phyloP scores from a whole-genome alignment of 2,113 vertebrate species.

The Acanthisitta chloris region DNA sequence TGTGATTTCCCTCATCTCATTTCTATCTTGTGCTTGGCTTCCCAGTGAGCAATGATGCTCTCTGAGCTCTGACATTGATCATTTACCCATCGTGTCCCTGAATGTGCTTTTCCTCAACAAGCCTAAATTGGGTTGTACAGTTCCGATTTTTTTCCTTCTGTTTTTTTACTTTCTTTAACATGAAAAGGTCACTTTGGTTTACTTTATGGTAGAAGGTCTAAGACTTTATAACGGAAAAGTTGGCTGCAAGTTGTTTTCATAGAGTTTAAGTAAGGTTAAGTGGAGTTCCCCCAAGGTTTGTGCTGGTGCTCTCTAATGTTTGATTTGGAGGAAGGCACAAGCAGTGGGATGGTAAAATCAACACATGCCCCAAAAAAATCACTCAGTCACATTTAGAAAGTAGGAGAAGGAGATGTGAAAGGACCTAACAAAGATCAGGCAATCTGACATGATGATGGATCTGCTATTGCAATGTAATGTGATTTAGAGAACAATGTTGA shows the following conservation, averaged over 20 bases:
- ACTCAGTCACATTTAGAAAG: background rate
- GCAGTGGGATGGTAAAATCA: slow-evolving; percentile 15
- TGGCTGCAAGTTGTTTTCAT: slow-evolving; percentile 7
- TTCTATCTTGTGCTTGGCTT: background rate
- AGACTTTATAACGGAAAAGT: background rate
- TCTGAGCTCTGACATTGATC: background rate
- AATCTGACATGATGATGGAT: background rate
- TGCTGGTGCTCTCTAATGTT: background rate
- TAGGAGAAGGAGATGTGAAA: background rate
- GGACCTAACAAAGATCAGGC: background rate
- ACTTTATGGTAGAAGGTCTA: background rate
- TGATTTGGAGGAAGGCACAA: background rate
- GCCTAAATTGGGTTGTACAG: background rate
- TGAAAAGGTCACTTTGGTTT: background rate
- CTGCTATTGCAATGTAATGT: background rate
- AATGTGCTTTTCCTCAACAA: background rate
- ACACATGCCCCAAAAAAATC: background rate
- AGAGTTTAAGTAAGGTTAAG: slow-evolving; percentile 1
- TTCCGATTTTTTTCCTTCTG: background rate
- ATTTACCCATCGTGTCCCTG: background rate
- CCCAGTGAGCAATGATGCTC: background rate
- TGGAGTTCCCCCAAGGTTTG: slow-evolving; percentile 1
- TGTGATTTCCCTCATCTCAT: background rate
- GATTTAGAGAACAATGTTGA: background rate
- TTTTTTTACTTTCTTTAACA: background rate